phyloP scores from a whole-genome alignment of 2,797 vertebrate species.

The Amblyopsis hoosieri region DNA sequence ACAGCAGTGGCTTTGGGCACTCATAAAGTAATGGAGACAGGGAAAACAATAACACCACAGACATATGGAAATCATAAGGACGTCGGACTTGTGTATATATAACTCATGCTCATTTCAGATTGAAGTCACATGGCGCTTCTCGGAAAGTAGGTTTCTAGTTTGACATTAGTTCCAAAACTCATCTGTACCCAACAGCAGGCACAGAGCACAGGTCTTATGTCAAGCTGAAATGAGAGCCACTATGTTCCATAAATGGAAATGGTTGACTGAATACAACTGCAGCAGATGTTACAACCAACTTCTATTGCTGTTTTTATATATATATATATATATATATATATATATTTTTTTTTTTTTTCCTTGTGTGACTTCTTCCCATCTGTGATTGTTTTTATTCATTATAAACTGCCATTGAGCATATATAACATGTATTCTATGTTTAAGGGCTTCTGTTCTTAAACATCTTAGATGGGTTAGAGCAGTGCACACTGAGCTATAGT shows the following conservation, averaged over 20 bases:
- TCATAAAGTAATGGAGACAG: slow-evolving; percentile 69
- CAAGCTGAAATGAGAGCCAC: slow-evolving; percentile 40
- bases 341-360: slow-evolving; percentile 36
- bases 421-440: slow-evolving; percentile 31
- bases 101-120: slow-evolving; percentile 71
- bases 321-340: no score
- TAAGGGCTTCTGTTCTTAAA: slow-evolving; percentile 23
- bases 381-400: slow-evolving; percentile 47
- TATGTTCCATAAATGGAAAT: slow-evolving; percentile 44
- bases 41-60: slow-evolving; percentile 72
- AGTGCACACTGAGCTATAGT: slow-evolving; percentile 39
- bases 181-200: slow-evolving; percentile 63
- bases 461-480: slow-evolving; percentile 17
- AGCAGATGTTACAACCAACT: slow-evolving; percentile 60
- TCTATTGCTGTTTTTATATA: slow-evolving; percentile 20
- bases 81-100: slow-evolving; percentile 60
- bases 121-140: slow-evolving; percentile 70
- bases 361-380: slow-evolving; percentile 16
- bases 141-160: slow-evolving; percentile 60
- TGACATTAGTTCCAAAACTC: slow-evolving; percentile 63
- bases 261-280: slow-evolving; percentile 38
- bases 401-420: slow-evolving; percentile 26
- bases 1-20: slow-evolving; percentile 42
- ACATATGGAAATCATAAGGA: slow-evolving; percentile 82
- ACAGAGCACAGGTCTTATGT: slow-evolving; percentile 56